Evolutionary conservation across 2,113 vertebrate species (phyloP), one percentile per base, ranked within the genome.

Genomic region (Nasalis larvatus): DNA sequence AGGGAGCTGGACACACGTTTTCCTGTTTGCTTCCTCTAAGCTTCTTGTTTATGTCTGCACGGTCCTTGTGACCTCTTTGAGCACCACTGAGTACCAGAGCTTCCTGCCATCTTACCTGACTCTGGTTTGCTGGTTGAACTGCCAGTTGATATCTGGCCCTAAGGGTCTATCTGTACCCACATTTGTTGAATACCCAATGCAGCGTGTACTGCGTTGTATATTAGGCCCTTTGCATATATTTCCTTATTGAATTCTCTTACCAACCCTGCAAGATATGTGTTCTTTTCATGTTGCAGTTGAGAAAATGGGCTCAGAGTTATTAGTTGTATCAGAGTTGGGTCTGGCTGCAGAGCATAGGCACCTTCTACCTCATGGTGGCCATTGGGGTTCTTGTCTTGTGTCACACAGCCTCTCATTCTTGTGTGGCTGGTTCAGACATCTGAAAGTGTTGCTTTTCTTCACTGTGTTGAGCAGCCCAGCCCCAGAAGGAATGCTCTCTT

Each of bases 341-440:
- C 30, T 90, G 37, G 5, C 56, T 69, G 4, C 35, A 4, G 37
- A 9, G 40, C 5, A 1, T 25, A 42, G 47, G 14, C 20, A 60
- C 37, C 54, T 21, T 37, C 73, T 89, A 52, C 45, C 27, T 30
- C 3, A 9, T 3, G 0, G 35, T 2, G 10, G 9, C 20, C 4
- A 0, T 23, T 0, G 27, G 32, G 7, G 9, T 2, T 88, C 68
- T 74, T 49, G 42, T 71, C 32, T 86, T 60, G 37, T 7, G 3
- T 60, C 71, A 1, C 11, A 0, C 0, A 6, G 23, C 56, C 45
- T 40, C 37, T 52, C 52, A n/a, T n/a, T 74, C 63, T 27, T 37
- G 16, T 73, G 8, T 69, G 27, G 2, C n/a, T 81, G 37, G 8
- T 52, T 37, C 3, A 0, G 23, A 23, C 27, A 23, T 56, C 42